These are phyloP conservation scores for Oryzias melastigma DNA, from an alignment of 2,113 vertebrate genomes.

Conservation along the genomic window DNA sequence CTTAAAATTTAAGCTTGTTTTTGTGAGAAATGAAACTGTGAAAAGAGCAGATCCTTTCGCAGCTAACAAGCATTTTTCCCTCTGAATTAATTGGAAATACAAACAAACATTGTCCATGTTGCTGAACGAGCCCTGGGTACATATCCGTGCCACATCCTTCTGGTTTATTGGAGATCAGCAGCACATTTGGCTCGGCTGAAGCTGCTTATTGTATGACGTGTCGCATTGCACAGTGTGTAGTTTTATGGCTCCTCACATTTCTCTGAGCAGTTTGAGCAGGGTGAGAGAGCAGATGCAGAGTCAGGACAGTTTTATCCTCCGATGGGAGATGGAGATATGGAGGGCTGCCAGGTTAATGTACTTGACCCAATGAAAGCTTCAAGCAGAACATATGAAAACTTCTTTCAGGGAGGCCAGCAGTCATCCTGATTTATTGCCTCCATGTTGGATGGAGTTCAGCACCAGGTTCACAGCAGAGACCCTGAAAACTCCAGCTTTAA, in stretches of 20 bases:
- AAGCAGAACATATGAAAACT: conserved; percentile 64
- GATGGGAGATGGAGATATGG: conserved; percentile 44
- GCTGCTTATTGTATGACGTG: conserved; percentile 24
- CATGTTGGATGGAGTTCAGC: conserved; percentile 55
- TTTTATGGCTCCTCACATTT: conserved; percentile 39
- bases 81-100: too few relatives aligned
- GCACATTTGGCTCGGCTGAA: conserved; percentile 19
- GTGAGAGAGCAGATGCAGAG: conserved; percentile 43
- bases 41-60: too few relatives aligned
- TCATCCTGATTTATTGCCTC: conserved; percentile 66
- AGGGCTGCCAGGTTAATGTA: conserved; percentile 71
- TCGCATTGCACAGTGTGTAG: conserved; percentile 35
- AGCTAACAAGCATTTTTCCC: too few relatives aligned
- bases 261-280: conserved; percentile 15
- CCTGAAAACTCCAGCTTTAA: conserved; percentile 33
- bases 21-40: too few relatives aligned
- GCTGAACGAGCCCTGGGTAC: neutral
- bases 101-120: too few relatives aligned
- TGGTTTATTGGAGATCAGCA: conserved; percentile 20
- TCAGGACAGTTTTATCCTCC: conserved; percentile 41
- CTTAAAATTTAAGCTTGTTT: too few relatives aligned
- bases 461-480: conserved; percentile 30
- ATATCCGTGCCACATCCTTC: conserved; percentile 3
- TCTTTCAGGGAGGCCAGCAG: conserved; percentile 49
- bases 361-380: conserved; percentile 72